Evolutionary conservation across 2,113 vertebrate species (phyloP), one percentile per base, ranked within the genome.

Genomic region (Glaucidium brasilianum): DNA sequence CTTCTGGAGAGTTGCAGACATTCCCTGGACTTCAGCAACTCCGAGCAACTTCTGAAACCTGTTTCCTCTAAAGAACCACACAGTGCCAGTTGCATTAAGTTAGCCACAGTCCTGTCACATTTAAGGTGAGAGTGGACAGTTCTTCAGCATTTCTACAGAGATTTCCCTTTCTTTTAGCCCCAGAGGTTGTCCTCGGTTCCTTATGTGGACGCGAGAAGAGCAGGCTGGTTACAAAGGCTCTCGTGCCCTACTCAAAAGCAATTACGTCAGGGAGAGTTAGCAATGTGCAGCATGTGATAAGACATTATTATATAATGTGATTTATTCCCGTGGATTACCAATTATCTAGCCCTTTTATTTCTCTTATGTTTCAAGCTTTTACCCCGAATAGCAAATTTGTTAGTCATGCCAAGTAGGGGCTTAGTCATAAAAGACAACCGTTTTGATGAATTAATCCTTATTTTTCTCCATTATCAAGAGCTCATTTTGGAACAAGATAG

Each of bases 271-370:
- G 87, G 58, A 29, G 45, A 58, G 53, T 47, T n/a, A 21, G 76
- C 93, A 90, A 74, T 59, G 95, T 96, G 94, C 82, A 32, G 74
- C 37, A 7, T 71, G 82, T 68, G 96, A 92, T 95, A 96, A 94
- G 26, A 34, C 60, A 13, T 86, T 88, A 71, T 95, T 91, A 80
- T 15, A 81, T 86, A 86, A 92, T 85, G 87, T 20, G 95, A 96
- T 93, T 96, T 93, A 92, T 94, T 93, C 75, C 88, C 5, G 0
- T 80, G 89, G 92, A 92, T 95, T 95, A 95, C 62, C 92, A 85
- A 79, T 89, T 87, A 84, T 62, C 55, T 69, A 69, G 83, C 81
- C 67, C 78, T 95, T 90, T 94, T 63, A 35, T 82, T 95, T 77
- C 76, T 93, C 72, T 78, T 75, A 8, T 47, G 71, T 94, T 93